These are phyloP conservation scores for Danaus plexippus DNA, from an alignment of 1,140 invertebrate genomes.

Conservation along the genomic window DNA sequence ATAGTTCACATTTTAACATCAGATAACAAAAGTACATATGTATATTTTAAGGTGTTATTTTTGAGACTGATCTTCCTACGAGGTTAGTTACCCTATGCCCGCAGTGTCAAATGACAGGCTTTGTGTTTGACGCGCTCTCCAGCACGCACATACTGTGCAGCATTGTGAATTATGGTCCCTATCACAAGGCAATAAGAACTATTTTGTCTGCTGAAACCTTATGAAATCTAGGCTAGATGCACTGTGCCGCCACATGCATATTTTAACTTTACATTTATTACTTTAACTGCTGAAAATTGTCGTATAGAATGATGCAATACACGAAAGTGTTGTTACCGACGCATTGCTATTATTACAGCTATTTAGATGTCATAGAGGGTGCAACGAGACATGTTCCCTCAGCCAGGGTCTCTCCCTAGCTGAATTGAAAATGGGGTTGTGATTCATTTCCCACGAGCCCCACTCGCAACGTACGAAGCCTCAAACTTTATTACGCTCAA, in stretches of 20 bases:
- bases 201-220: no score
- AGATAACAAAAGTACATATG: no score
- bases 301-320: no score
- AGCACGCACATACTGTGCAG: conserved; percentile 26
- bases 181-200: no score
- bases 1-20: no score
- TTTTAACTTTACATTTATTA: no score
- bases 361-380: conserved; percentile 60
- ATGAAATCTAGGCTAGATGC: no score
- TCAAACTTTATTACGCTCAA: conserved; percentile 50
- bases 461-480: conserved; percentile 40
- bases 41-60: no score
- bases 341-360: conserved; percentile 60
- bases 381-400: conserved; percentile 46
- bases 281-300: no score
- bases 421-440: conserved; percentile 69
- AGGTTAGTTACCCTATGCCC: conserved; percentile 18
- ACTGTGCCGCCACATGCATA: no score
- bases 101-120: conserved; percentile 49
- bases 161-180: no score
- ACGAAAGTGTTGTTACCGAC: conserved; percentile 24
- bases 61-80: not conserved
- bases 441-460: conserved; percentile 68
- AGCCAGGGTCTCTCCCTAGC: conserved; percentile 48
- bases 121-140: conserved; percentile 47